Conservation (phyloP, 2,797 vertebrate species). For the Galagoides demidoff region DNA sequence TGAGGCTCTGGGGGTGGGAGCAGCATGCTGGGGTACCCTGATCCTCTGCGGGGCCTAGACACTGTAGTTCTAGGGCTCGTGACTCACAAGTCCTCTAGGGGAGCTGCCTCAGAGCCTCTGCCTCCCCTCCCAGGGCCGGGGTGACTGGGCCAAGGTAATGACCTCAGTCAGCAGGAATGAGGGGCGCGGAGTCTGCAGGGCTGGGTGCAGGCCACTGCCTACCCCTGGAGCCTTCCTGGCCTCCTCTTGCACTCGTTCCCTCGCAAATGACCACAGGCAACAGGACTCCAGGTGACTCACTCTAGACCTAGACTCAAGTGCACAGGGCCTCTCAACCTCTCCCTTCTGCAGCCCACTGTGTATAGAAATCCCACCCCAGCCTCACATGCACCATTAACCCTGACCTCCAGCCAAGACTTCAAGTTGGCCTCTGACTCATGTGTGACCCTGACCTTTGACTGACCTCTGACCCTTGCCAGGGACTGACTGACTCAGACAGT, state of each 20-base stretch:
- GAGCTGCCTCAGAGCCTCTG: conserved; percentile 55
- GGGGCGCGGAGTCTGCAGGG: conserved; percentile 54
- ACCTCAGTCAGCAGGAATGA: conserved; percentile 77
- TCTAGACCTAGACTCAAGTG: neutral
- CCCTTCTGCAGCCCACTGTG: neutral
- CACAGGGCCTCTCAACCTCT: neutral
- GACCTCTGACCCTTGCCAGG: neutral
- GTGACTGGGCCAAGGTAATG: conserved; percentile 68
- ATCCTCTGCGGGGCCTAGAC: neutral
- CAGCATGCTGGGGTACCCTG: neutral
- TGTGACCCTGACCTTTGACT: neutral
- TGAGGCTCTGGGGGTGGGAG: neutral
- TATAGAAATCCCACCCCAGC: neutral
- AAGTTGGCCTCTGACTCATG: neutral
- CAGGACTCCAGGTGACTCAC: conserved; percentile 27
- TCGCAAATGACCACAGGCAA: conserved; percentile 50
- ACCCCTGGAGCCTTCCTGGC: conserved; percentile 50
- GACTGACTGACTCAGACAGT: neutral
- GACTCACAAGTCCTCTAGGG: conserved; percentile 70
- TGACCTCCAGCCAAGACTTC: neutral
- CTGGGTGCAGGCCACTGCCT: conserved; percentile 65
- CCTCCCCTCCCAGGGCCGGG: conserved; percentile 71
- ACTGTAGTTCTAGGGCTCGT: conserved; percentile 17
- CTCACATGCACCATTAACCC: neutral
- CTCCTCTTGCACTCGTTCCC: conserved; percentile 29